Evolutionary conservation across 2,113 vertebrate genomes (phyloP).

Genomic region (Ceyx margarethae): DNA sequence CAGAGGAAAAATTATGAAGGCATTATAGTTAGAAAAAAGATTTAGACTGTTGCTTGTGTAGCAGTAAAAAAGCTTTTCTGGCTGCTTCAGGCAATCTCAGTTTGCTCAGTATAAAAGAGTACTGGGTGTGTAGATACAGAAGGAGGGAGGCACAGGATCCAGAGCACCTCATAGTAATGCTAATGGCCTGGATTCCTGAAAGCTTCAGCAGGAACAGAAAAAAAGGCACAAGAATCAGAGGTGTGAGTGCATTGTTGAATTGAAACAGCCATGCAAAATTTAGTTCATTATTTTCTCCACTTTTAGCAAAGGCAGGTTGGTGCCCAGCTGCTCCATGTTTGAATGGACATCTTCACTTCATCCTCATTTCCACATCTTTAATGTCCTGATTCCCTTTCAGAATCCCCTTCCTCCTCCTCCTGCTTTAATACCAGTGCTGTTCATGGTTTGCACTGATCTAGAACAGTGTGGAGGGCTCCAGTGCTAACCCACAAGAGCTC

Average conservation of each 20-base stretch:
- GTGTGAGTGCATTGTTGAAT: background rate
- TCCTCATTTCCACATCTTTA: background rate
- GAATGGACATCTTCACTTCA: background rate
- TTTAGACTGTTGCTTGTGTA: background rate
- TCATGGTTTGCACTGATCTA: background rate
- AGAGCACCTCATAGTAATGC: background rate
- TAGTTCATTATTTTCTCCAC: background rate
- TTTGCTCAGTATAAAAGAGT: background rate
- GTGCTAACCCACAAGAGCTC: accelerated
- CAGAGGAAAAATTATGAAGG: constrained; percentile 38
- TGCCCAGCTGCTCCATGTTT: background rate
- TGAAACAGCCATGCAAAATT: background rate
- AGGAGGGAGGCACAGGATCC: background rate
- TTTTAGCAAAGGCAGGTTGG: background rate
- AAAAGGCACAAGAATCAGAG: background rate
- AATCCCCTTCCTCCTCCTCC: background rate
- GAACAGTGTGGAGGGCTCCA: background rate
- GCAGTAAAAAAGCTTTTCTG: constrained; percentile 30
- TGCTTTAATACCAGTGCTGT: background rate
- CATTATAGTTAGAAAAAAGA: constrained; percentile 18
- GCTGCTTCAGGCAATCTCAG: background rate
- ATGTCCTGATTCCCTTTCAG: background rate
- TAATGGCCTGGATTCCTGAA: background rate
- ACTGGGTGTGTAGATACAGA: background rate
- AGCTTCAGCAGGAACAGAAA: background rate